A percentile compares a stretch with the other conserved stretches of the same genome.
phyloP scores from a whole-genome alignment of 2,113 vertebrate genomes.

The Lycocorax pyrrhopterus region DNA sequence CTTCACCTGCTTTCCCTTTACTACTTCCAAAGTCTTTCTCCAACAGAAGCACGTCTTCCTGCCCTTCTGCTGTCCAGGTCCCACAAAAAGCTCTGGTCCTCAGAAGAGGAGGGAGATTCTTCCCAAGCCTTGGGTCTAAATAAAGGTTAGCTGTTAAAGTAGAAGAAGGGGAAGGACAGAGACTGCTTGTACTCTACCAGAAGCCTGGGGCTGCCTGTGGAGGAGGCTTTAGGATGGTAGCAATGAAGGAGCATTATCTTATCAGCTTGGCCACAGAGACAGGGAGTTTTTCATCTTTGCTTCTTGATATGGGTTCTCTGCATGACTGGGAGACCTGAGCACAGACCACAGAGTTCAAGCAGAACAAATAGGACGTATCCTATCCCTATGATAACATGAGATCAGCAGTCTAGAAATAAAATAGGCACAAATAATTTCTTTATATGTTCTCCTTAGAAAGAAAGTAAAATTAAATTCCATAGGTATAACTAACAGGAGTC shows the following conservation, averaged over 20 bases:
- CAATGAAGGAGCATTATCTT: neutral
- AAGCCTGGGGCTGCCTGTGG: neutral
- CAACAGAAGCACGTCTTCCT: neutral
- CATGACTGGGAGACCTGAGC: neutral
- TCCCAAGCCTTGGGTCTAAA: neutral
- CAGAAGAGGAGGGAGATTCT: neutral
- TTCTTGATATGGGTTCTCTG: neutral
- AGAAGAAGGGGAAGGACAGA: neutral
- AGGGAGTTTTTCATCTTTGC: neutral
- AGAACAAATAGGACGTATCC: neutral
- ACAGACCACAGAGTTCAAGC: neutral
- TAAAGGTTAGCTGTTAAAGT: neutral
- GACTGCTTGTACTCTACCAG: neutral
- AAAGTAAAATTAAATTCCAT: neutral
- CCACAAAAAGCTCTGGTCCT: neutral
- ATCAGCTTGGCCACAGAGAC: neutral
- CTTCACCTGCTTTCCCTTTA: neutral
- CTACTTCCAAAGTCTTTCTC: neutral
- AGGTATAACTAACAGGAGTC: neutral
- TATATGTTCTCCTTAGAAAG: neutral
- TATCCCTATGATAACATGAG: neutral
- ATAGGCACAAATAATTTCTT: neutral
- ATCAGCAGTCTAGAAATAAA: neutral
- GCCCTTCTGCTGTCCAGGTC: neutral
- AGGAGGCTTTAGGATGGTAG: neutral